Base-by-base conservation (phyloP, 2,797 vertebrate genomes). In the Chrosomus eos region DNA sequence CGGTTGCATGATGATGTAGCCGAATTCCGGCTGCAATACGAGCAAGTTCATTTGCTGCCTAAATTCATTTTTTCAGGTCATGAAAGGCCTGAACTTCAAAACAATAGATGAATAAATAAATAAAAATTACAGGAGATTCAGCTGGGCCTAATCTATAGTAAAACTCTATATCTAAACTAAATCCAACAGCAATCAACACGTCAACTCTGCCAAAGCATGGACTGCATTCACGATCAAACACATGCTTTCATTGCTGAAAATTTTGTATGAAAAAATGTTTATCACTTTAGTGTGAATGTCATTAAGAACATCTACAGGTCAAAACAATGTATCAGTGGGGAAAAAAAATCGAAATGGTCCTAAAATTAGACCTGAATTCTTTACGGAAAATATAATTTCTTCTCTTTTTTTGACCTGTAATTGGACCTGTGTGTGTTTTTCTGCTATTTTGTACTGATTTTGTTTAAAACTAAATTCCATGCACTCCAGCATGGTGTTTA, bases 41-140 rank as follows among this genome's bases (percentile, higher is more conserved):
- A 64, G 21, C 6, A 7, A 64, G 81, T 74, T 62, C 58, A 64
- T 72, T 82, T 51, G 70, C 70, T 64, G 28, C 21, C 55, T 74
- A n/a, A 23, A 38, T 76, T 66, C 58, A 16, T 83, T 75, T 43
- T 82, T 18, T 68, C n/a, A 66, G 62, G 60, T 67, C 81, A 83
- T 53, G 31, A 48, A 75, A 45, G 23, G n/a, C 71, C 71, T 81
- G 18, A 31, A 55, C 36, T 74, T 40, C n/a, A 28, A 75, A 83
- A 67, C 71, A 28, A 66, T 7, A 36, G 23, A 53, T 40, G 43
- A 67, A 75, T 66, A 83, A 83, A 83, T 51, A 51, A 74, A 66
- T 62, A n/a, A 19, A 43, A 67, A 66, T 53, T 51, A 55, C 31
- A 38, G 40, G 38, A 82, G 58, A 48, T 75, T 75, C 71, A 75